These are phyloP conservation scores for Eriosoma lanigerum DNA, from an alignment of 1,140 invertebrate genomes.

Conservation along the genomic window DNA sequence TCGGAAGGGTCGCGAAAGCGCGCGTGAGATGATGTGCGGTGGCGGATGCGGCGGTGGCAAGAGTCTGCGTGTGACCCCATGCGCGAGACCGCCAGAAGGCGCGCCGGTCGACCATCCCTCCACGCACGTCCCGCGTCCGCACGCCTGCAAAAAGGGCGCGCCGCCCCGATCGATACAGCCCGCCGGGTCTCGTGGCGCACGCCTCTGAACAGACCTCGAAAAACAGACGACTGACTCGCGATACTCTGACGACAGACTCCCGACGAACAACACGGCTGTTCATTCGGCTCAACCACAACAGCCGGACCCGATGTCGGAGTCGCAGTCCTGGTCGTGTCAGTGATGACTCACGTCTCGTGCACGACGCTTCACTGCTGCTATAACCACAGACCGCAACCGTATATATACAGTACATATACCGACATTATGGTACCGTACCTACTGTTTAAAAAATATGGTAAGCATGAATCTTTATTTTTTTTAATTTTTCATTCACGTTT, in stretches of 20 bases:
- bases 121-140: neutral
- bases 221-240: conserved; percentile 28
- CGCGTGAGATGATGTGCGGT: neutral
- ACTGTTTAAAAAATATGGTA: neutral
- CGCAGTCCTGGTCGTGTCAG: neutral
- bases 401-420: too few relatives aligned
- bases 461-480: neutral
- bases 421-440: neutral
- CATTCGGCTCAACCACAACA: neutral
- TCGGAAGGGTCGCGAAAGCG: conserved; percentile 1
- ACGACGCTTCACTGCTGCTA: neutral
- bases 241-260: conserved; percentile 22
- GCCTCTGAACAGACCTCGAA: conserved; percentile 2
- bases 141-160: conserved; percentile 34
- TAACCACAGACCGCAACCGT: neutral
- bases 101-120: neutral
- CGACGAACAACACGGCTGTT: conserved; percentile 14
- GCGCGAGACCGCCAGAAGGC: neutral
- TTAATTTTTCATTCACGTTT: too few relatives aligned
- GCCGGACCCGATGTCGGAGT: neutral
- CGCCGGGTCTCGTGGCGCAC: conserved; percentile 16
- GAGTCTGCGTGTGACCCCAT: conserved; percentile 28
- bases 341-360: conserved; percentile 6
- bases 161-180: conserved; percentile 48
- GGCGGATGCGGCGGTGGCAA: too few relatives aligned